Evolutionary conservation across 2,797 vertebrate genomes (phyloP).

Genomic region (Brachyalestes nurse): DNA sequence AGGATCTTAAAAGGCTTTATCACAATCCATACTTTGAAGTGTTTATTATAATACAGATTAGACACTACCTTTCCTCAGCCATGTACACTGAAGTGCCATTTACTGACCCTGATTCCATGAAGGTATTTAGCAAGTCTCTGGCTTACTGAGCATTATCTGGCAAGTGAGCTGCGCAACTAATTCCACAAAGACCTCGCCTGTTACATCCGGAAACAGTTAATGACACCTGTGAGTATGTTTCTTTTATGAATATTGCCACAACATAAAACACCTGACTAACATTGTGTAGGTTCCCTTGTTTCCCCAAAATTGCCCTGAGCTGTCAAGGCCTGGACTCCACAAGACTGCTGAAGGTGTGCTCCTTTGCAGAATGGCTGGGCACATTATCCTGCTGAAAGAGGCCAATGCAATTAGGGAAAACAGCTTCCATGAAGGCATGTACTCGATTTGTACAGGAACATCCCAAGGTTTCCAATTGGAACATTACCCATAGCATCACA

Average conservation of each 20-base stretch:
- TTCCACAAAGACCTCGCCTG: conserved; percentile 55
- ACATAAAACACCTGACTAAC: too few species aligned
- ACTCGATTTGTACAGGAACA: too few species aligned
- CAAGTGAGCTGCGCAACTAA: conserved; percentile 23
- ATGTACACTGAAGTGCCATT: conserved; percentile 29
- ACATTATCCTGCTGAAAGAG: too few species aligned
- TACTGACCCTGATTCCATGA: conserved; percentile 55
- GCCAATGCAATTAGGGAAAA: too few species aligned
- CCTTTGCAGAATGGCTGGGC: too few species aligned
- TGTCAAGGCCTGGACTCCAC: too few species aligned
- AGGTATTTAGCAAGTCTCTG: not conserved
- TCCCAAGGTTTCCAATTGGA: too few species aligned
- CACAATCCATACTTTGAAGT: not conserved
- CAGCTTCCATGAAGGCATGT: too few species aligned
- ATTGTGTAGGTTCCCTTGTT: too few species aligned
- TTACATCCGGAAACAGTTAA: not conserved
- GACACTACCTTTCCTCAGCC: not conserved
- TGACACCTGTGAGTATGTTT: not conserved
- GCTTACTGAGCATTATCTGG: conserved; percentile 16
- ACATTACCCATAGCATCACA: too few species aligned
- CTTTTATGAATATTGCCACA: not conserved
- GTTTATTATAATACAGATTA: not conserved
- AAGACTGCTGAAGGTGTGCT: too few species aligned
- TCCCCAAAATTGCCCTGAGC: too few species aligned
- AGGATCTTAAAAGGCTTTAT: not conserved